Evolutionary conservation across 2,888 invertebrate species (phyloP), one percentile per base, ranked within the genome.

Genomic region (Deilephila elpenor): DNA sequence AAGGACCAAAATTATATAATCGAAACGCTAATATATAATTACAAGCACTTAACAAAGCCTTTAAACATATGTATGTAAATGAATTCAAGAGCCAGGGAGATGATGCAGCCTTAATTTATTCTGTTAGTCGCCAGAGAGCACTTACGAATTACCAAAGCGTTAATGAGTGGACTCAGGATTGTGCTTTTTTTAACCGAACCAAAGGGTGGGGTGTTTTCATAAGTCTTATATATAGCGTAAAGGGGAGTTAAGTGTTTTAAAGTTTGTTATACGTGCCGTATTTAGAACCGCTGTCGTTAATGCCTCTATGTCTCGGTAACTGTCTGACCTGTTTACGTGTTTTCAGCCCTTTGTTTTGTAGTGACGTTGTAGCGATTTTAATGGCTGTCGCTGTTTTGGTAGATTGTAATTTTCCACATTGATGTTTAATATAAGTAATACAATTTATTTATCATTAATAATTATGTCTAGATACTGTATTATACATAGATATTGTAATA

Each of bases 171-270:
- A 74, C 70, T 56, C 73, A 73, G 74, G 75, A 79, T 81, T 82
- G 80, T 82, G 76, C 77, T 83, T 84, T 85, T 85, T 83, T 80
- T 81, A 83, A 82, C 77, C 78, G 44, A 71, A 74, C 70, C 74
- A 83, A 86, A 86, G 87, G 88, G 86, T 84, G 80, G 81, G 76
- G 86, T 91, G 90, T 91, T 91, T 90, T 90, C 85, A 80, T 87
- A 84, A 84, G 81, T 84, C 87, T 88, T 88, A 91, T 88, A 90
- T 89, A 86, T 90, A 90, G 84, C 84, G 60, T 78, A 80, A 84
- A 83, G 84, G 87, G 87, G 84, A 84, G 84, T 78, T 82, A 85
- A 89, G 86, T 89, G 90, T 88, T 89, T 88, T 85, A 78, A 79
- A 76, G 82, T 81, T 83, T 87, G 86, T 87, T 86, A 82, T 80